phyloP scores from a whole-genome alignment of 1,140 invertebrate species.

The Parapsyche elsis region DNA sequence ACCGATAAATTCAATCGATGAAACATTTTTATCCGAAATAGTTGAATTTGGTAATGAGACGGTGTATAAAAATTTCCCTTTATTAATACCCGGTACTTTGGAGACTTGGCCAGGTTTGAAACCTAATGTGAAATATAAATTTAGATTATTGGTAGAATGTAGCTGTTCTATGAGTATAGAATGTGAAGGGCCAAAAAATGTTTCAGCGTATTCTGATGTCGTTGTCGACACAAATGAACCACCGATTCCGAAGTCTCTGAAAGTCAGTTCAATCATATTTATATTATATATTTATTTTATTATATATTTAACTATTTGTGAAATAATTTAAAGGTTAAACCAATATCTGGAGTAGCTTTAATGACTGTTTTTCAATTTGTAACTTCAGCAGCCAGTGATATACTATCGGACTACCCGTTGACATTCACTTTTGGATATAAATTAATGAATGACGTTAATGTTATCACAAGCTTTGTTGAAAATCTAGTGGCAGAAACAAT shows the following conservation, averaged over 20 bases:
- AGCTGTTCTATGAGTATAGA: conserved; percentile 44
- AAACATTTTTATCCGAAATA: conserved; percentile 53
- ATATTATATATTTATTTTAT: background rate
- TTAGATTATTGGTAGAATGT: conserved; percentile 45
- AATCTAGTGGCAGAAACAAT: conserved; percentile 45
- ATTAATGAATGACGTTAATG: conserved; percentile 20
- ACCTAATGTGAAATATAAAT: conserved; percentile 46
- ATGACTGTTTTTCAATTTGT: conserved; percentile 45
- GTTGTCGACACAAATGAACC: conserved; percentile 45
- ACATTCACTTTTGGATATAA: conserved; percentile 50
- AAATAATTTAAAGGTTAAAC: conserved; percentile 37
- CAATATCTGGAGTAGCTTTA: conserved; percentile 43
- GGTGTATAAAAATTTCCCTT: conserved; percentile 41
- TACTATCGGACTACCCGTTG: conserved; percentile 47
- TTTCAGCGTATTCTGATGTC: conserved; percentile 49
- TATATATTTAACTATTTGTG: background rate
- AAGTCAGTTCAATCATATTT: conserved; percentile 29
- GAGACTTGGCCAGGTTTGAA: conserved; percentile 40
- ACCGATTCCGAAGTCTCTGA: conserved; percentile 37
- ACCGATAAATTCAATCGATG: conserved; percentile 50
- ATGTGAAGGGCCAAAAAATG: conserved; percentile 51
- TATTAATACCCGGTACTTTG: conserved; percentile 38
- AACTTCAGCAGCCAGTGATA: conserved; percentile 43
- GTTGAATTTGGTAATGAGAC: conserved; percentile 53
- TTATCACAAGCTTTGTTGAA: conserved; percentile 47